These are phyloP conservation scores for Meda fulgida DNA, from an alignment of 2,797 vertebrate species.

Conservation along the genomic window DNA sequence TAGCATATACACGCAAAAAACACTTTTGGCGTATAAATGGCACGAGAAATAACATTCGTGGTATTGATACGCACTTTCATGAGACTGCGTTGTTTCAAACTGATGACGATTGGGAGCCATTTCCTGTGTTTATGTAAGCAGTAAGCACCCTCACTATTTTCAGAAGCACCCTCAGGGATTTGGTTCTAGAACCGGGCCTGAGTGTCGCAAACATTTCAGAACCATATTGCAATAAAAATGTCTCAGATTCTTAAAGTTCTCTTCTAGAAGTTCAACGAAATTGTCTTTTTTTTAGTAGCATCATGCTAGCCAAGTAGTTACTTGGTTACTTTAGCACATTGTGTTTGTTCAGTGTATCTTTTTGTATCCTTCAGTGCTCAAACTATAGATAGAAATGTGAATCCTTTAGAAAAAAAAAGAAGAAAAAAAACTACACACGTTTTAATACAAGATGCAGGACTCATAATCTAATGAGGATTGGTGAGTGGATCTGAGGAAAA, in stretches of 20 bases:
- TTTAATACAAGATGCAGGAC: background rate
- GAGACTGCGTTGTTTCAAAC: too few relatives aligned
- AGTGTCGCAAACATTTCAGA: background rate
- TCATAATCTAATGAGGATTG: background rate
- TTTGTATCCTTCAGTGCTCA: background rate
- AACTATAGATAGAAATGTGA: background rate
- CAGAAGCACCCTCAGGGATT: too few relatives aligned
- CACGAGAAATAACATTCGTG: too few relatives aligned
- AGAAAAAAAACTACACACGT: background rate
- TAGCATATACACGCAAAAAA: too few relatives aligned
- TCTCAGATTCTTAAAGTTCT: background rate
- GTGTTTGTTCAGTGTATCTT: too few relatives aligned
- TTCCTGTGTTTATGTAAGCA: too few relatives aligned
- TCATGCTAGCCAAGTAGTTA: background rate
- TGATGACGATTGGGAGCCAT: too few relatives aligned
- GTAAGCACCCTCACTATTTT: too few relatives aligned
- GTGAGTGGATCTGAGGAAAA: background rate
- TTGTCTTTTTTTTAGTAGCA: background rate
- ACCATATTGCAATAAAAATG: background rate
- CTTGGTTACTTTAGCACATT: background rate
- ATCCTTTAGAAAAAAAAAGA: background rate
- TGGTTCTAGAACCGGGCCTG: too few relatives aligned
- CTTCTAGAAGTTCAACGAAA: background rate
- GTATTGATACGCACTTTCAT: too few relatives aligned
- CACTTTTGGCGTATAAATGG: too few relatives aligned